phyloP scores from a whole-genome alignment of 30 jellyfish, hydroid and myxozoan genomes.

The Euphysa ruthae region DNA sequence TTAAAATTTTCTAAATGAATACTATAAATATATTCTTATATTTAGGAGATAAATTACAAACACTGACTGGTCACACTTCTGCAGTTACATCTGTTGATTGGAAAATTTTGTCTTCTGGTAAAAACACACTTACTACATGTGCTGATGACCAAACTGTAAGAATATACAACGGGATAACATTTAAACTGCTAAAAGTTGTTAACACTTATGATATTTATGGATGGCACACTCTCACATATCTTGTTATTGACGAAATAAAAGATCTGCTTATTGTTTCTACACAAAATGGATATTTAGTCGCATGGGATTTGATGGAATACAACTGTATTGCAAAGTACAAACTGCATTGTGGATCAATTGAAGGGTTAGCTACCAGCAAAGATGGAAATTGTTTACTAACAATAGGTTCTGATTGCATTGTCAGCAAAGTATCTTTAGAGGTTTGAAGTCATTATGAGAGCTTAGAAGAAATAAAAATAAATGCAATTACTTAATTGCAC shows the following conservation, averaged over 20 bases:
- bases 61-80: constrained; percentile 69
- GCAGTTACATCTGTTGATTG: constrained; percentile 92
- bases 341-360: constrained; percentile 86
- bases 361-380: constrained; percentile 55
- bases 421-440: constrained; percentile 12
- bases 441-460: too few species aligned
- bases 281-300: constrained; percentile 75
- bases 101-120: constrained; percentile 30
- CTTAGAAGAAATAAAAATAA: too few species aligned
- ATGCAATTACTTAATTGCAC: too few species aligned
- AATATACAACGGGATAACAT: constrained; percentile 54
- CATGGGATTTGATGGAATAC: constrained; percentile 46
- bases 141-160: constrained; percentile 91
- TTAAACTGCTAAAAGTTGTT: constrained; percentile 23
- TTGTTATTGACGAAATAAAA: constrained; percentile 39
- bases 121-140: constrained; percentile 61
- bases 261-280: constrained; percentile 50
- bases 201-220: constrained; percentile 58
- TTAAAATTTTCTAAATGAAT: too few species aligned
- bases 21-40: background rate
- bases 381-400: constrained; percentile 25
- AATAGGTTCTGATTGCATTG: constrained; percentile 84
- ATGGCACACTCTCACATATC: constrained; percentile 80
- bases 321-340: constrained; percentile 21
- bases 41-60: constrained; percentile 36